These are phyloP conservation scores for Podarcis raffonei DNA, from an alignment of 2,113 vertebrate species.

Conservation along the genomic window DNA sequence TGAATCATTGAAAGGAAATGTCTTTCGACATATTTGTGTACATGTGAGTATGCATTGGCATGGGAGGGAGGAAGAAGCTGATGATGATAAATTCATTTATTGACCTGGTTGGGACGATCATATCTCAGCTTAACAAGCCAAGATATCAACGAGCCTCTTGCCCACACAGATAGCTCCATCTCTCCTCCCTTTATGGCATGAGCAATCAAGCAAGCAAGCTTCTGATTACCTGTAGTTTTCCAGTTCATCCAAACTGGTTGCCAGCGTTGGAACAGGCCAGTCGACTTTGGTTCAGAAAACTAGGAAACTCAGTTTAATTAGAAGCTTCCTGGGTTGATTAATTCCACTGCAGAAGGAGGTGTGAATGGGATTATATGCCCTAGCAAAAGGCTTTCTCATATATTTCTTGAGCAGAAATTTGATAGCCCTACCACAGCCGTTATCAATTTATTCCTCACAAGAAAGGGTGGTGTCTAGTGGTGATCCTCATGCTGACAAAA, in stretches of 20 bases:
- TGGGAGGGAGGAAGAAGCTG: background rate
- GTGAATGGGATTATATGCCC: background rate
- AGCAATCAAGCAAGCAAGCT: background rate
- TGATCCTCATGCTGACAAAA: too few species aligned
- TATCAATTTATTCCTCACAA: too few species aligned
- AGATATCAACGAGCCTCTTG: background rate
- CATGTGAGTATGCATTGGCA: background rate
- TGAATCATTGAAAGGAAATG: constrained; percentile 41
- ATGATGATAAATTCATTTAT: background rate
- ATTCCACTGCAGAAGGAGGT: background rate
- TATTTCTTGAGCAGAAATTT: too few species aligned
- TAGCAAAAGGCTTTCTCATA: too few species aligned
- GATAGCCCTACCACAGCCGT: too few species aligned
- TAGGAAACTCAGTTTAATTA: too few species aligned
- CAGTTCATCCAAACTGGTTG: too few species aligned
- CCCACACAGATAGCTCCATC: background rate
- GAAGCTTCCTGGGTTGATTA: too few species aligned
- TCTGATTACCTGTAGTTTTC: background rate
- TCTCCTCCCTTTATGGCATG: background rate
- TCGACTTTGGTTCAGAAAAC: too few species aligned
- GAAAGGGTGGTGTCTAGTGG: too few species aligned
- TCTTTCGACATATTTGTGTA: constrained; percentile 37
- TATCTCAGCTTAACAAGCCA: background rate
- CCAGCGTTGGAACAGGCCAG: too few species aligned
- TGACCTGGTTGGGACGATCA: background rate